Percentiles rank a stretch among this genome's conserved stretches.
Evolutionary conservation across 2,113 vertebrate genomes (phyloP).

Genomic region (Campylomormyrus tamandua): DNA sequence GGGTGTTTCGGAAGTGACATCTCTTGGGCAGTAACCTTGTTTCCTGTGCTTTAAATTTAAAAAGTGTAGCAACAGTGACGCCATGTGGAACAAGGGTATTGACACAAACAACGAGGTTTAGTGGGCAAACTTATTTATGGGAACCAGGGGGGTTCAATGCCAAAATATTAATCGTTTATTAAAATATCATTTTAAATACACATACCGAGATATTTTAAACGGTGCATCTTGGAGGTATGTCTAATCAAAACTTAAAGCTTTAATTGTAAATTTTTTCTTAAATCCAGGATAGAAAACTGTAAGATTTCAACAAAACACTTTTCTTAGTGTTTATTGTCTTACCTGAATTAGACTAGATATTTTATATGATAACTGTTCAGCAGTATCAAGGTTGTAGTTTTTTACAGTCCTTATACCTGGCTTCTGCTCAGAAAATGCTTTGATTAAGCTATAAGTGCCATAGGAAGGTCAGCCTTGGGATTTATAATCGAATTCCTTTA

Average conservation of each 20-base stretch:
- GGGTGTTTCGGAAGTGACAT: slow-evolving; percentile 77
- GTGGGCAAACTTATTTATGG: background rate
- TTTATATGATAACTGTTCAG: background rate
- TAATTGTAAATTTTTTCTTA: background rate
- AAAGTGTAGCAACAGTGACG: slow-evolving; percentile 62
- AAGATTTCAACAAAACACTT: background rate
- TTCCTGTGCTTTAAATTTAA: slow-evolving; percentile 60
- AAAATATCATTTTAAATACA: background rate
- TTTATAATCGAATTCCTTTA: background rate
- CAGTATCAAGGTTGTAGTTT: background rate
- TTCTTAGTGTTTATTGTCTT: background rate
- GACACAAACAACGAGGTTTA: background rate
- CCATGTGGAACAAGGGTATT: slow-evolving; percentile 52
- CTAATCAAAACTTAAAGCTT: background rate
- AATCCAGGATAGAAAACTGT: background rate
- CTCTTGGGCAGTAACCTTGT: slow-evolving; percentile 70
- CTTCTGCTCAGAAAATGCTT: background rate
- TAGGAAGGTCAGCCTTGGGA: background rate
- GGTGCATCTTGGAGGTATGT: background rate
- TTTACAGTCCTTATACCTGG: background rate
- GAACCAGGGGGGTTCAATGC: background rate
- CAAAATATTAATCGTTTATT: background rate
- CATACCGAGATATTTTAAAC: background rate
- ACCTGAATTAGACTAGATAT: background rate
- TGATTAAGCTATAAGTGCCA: background rate